phyloP scores from a whole-genome alignment of 2,113 vertebrate species.

The Ciconia stormi region DNA sequence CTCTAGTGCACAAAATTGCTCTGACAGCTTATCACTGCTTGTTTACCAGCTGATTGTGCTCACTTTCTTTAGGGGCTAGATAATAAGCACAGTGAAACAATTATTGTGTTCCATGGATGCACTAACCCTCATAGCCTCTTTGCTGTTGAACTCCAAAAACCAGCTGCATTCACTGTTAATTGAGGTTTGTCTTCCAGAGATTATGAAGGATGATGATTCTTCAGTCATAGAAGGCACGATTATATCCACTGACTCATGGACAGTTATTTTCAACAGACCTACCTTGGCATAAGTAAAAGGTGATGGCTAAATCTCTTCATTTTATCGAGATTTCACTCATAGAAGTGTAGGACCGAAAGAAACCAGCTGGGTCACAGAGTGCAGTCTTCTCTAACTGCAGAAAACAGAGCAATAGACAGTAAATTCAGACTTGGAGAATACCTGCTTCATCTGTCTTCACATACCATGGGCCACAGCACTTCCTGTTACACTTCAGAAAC shows the following conservation, averaged over 20 bases:
- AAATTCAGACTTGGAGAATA: background rate
- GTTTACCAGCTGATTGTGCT: background rate
- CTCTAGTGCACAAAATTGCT: background rate
- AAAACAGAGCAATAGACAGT: background rate
- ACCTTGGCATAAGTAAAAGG: background rate
- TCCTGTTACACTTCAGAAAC: background rate
- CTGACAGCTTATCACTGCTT: background rate
- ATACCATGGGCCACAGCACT: background rate
- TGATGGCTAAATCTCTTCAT: background rate
- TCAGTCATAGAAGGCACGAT: background rate
- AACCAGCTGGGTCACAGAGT: background rate
- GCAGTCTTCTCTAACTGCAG: background rate
- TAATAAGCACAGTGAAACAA: background rate
- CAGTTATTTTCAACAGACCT: background rate
- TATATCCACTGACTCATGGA: background rate
- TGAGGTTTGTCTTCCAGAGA: background rate
- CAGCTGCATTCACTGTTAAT: background rate
- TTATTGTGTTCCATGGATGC: background rate
- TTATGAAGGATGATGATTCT: background rate
- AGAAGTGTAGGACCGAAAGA: background rate
- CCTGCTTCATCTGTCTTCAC: background rate
- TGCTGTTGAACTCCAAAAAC: background rate
- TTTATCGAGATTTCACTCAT: background rate
- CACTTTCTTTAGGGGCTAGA: background rate
- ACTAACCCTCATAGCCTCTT: background rate